phyloP scores from a whole-genome alignment of 2,888 invertebrate genomes.

The Galerucella calmariensis region DNA sequence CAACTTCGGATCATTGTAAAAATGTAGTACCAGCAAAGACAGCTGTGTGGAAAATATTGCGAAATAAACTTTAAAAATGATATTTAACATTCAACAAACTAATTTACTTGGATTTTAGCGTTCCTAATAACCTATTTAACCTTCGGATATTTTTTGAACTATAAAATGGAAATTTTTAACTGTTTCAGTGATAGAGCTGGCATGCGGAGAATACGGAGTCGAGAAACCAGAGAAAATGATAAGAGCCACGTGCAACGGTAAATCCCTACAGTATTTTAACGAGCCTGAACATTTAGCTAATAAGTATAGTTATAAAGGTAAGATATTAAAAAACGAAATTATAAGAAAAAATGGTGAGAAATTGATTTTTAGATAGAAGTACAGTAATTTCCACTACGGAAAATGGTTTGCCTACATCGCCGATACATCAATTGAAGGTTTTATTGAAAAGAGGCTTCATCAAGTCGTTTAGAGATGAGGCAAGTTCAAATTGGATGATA shows the following conservation, averaged over 20 bases:
- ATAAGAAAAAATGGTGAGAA: neutral
- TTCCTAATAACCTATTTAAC: too few relatives aligned
- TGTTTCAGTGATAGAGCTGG: constrained; percentile 86
- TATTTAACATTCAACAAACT: too few relatives aligned
- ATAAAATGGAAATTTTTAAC: too few relatives aligned
- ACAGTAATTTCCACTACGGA: constrained; percentile 4
- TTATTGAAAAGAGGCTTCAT: constrained; percentile 78
- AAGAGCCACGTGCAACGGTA: constrained; percentile 77
- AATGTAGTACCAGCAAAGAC: too few relatives aligned
- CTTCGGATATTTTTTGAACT: too few relatives aligned
- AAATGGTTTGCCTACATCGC: constrained; percentile 73
- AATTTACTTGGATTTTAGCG: too few relatives aligned
- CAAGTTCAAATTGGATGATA: constrained; percentile 60
- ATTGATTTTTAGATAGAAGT: constrained; percentile 8
- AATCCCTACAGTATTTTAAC: constrained; percentile 75
- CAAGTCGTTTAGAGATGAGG: constrained; percentile 79
- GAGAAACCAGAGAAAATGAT: constrained; percentile 78
- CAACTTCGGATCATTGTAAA: too few relatives aligned
- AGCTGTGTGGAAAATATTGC: neutral
- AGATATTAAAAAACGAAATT: constrained; percentile 18
- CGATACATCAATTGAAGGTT: constrained; percentile 76
- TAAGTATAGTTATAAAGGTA: constrained; percentile 24
- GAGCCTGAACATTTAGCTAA: constrained; percentile 62
- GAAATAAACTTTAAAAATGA: neutral
- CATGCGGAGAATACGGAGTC: constrained; percentile 90